phyloP scores from a whole-genome alignment of 2,113 vertebrate genomes.

The Esox niger region DNA sequence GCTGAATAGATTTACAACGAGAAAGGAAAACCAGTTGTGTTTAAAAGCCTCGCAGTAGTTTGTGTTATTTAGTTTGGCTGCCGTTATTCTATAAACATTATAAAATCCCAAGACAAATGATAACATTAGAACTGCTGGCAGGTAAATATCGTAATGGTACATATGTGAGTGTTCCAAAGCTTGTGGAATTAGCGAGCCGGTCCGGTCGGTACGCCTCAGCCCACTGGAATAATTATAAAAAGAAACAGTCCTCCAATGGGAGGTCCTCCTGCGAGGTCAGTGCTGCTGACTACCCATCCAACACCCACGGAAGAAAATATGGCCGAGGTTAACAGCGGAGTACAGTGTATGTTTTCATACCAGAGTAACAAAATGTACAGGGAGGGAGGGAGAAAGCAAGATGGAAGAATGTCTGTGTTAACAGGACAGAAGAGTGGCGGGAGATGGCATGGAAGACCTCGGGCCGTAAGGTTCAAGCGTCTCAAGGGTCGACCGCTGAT shows the following conservation, averaged over 20 bases:
- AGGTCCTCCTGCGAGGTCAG: constrained; percentile 31
- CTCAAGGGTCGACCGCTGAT: too few species aligned
- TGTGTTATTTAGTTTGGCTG: constrained; percentile 55
- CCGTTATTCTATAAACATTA: constrained; percentile 49
- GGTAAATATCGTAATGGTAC: constrained; percentile 26
- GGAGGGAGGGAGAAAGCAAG: background rate
- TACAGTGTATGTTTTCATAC: background rate
- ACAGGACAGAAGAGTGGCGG: too few species aligned
- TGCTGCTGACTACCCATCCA: constrained; percentile 6
- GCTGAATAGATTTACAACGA: constrained; percentile 52
- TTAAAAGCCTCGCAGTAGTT: constrained; percentile 34
- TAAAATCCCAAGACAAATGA: constrained; percentile 51
- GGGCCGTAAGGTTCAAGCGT: too few species aligned
- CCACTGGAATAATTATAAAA: constrained; percentile 34
- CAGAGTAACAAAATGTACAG: constrained; percentile 15
- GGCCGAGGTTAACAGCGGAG: background rate
- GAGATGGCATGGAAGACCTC: too few species aligned
- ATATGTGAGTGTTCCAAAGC: constrained; percentile 41
- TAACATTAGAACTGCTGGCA: constrained; percentile 42
- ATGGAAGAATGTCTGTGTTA: background rate
- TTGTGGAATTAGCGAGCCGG: constrained; percentile 33
- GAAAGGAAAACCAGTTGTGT: constrained; percentile 49
- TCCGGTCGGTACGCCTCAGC: constrained; percentile 20
- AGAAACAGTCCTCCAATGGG: constrained; percentile 15
- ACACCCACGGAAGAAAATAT: constrained; percentile 1